A percentile compares a stretch with the other conserved stretches of the same genome.
These are phyloP conservation scores for Zenarchopterus dispar DNA, from an alignment of 2,797 vertebrate species.

Conservation along the genomic window DNA sequence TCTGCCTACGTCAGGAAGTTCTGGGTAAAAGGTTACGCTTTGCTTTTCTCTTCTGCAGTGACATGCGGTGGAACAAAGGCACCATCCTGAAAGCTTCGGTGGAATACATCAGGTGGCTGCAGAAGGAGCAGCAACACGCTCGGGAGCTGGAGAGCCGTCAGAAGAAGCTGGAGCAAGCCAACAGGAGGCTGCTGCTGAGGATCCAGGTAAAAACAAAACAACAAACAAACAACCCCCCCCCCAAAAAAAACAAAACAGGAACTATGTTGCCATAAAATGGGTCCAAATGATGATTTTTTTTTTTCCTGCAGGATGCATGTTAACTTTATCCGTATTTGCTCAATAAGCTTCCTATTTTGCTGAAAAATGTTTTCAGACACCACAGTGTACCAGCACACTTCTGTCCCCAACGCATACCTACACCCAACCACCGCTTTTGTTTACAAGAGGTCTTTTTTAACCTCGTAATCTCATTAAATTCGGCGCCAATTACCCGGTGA, in stretches of 20 bases:
- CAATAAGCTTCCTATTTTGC: too few species aligned
- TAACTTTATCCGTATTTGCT: too few species aligned
- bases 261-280: not conserved
- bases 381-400: too few species aligned
- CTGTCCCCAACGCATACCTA: too few species aligned
- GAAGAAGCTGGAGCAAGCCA: slow-evolving; percentile 96
- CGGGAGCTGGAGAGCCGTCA: slow-evolving; percentile 94
- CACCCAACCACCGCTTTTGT: not conserved
- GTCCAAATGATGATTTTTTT: too few species aligned
- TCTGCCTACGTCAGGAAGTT: slow-evolving; percentile 81
- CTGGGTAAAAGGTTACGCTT: slow-evolving; percentile 87
- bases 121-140: slow-evolving; percentile 98
- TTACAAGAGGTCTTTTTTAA: slow-evolving; percentile 12
- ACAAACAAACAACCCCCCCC: too few species aligned
- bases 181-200: slow-evolving; percentile 92
- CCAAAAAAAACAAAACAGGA: too few species aligned
- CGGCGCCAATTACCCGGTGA: slow-evolving; percentile 39
- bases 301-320: too few species aligned
- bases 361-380: too few species aligned
- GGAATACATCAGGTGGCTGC: slow-evolving; percentile 99
- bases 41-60: slow-evolving; percentile 84
- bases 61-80: slow-evolving; percentile 99
- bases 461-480: slow-evolving; percentile 4
- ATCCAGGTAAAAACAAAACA: slow-evolving; percentile 89
- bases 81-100: slow-evolving; percentile 99